phyloP scores from a whole-genome alignment of 2,888 invertebrate genomes.

The Acanthosepion esculentum region DNA sequence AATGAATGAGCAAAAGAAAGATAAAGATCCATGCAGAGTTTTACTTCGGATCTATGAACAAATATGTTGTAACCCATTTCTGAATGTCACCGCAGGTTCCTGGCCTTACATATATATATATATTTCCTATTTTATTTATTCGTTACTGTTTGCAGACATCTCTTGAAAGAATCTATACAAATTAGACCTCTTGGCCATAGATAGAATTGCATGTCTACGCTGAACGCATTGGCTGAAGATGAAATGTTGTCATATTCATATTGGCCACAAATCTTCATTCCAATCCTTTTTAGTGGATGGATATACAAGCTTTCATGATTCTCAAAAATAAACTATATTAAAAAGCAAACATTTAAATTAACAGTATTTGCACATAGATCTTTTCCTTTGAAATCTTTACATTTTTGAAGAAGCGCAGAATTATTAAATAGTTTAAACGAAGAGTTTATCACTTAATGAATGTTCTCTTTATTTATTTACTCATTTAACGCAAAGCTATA shows the following conservation, averaged over 20 bases:
- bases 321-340: too few relatives aligned
- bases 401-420: too few relatives aligned
- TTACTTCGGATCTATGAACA: not conserved
- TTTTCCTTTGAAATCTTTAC: too few relatives aligned
- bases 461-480: too few relatives aligned
- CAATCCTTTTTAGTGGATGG: not conserved
- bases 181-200: not conserved
- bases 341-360: too few relatives aligned
- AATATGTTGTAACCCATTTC: not conserved
- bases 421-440: too few relatives aligned
- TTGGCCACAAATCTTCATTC: not conserved
- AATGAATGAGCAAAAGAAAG: not conserved
- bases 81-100: not conserved
- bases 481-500: too few relatives aligned
- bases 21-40: not conserved
- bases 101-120: accelerated
- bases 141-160: not conserved
- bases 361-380: too few relatives aligned
- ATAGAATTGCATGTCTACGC: not conserved
- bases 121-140: not conserved
- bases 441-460: too few relatives aligned
- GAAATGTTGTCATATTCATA: not conserved
- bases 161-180: not conserved
- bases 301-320: not conserved
- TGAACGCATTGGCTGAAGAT: not conserved